A percentile compares a stretch with the other conserved stretches of the same genome.
Conservation (phyloP, 2,113 vertebrate species). For the Crypturellus undulatus region DNA sequence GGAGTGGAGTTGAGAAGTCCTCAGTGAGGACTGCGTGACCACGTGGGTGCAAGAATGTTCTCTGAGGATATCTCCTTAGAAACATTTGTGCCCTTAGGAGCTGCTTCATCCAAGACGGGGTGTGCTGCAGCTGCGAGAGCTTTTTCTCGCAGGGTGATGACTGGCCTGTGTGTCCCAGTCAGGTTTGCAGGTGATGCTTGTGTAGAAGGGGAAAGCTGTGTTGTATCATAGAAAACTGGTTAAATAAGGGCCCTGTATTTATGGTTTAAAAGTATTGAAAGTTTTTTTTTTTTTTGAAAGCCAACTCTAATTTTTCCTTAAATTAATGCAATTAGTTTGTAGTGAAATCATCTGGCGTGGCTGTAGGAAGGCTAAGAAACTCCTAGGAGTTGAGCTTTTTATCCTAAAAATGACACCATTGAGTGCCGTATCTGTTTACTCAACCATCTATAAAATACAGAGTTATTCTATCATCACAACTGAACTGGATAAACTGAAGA, state of each 20-base stretch:
- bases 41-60: not conserved
- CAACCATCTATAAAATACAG: not conserved
- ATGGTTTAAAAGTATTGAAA: not conserved
- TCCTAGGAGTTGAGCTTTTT: not conserved
- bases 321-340: not conserved
- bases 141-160: not conserved
- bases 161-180: not conserved
- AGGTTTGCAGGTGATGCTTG: not conserved
- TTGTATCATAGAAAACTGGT: not conserved
- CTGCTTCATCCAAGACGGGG: not conserved
- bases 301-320: not conserved
- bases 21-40: not conserved
- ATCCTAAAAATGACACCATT: not conserved
- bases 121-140: not conserved
- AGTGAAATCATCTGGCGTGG: not conserved
- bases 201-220: not conserved
- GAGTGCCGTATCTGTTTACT: not conserved
- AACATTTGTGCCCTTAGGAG: not conserved
- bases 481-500: constrained; percentile 29
- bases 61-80: constrained; percentile 1
- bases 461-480: not conserved
- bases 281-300: not conserved
- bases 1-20: not conserved
- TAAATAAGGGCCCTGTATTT: not conserved
- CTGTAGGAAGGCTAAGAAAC: not conserved